phyloP scores from a whole-genome alignment of 2,113 vertebrate species.

The Empidonax alnorum region DNA sequence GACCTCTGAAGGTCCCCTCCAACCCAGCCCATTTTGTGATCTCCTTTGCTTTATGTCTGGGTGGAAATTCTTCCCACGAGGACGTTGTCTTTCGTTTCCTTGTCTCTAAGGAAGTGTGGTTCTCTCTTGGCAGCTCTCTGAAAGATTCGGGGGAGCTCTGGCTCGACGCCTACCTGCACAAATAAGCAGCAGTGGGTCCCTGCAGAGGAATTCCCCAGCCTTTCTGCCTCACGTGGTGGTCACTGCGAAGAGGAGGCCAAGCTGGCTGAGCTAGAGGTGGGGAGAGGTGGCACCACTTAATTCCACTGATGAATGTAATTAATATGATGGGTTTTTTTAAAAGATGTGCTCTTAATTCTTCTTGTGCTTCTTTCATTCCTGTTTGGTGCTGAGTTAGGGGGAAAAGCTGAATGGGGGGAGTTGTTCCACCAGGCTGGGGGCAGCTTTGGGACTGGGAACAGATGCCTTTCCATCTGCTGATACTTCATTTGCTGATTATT shows the following conservation, averaged over 20 bases:
- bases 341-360: not conserved
- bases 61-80: not conserved
- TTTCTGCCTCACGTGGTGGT: constrained; percentile 11
- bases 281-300: not conserved
- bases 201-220: constrained; percentile 10
- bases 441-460: not conserved
- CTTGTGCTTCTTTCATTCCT: constrained; percentile 36
- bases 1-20: not conserved
- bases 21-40: not conserved
- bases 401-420: not conserved
- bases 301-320: constrained; percentile 37
- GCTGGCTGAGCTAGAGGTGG: constrained; percentile 27
- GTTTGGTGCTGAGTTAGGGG: not conserved
- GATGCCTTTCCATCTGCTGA: not conserved
- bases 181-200: constrained; percentile 55
- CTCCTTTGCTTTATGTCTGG: not conserved
- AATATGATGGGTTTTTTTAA: not conserved
- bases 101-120: not conserved
- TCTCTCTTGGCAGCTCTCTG: constrained; percentile 76
- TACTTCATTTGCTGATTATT: not conserved
- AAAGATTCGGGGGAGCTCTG: constrained; percentile 85
- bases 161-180: constrained; percentile 83
- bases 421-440: not conserved
- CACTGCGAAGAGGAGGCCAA: constrained; percentile 4
- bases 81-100: not conserved